These are phyloP conservation scores for Hymenochirus boettgeri DNA, from an alignment of 2,113 vertebrate species.

Conservation along the genomic window DNA sequence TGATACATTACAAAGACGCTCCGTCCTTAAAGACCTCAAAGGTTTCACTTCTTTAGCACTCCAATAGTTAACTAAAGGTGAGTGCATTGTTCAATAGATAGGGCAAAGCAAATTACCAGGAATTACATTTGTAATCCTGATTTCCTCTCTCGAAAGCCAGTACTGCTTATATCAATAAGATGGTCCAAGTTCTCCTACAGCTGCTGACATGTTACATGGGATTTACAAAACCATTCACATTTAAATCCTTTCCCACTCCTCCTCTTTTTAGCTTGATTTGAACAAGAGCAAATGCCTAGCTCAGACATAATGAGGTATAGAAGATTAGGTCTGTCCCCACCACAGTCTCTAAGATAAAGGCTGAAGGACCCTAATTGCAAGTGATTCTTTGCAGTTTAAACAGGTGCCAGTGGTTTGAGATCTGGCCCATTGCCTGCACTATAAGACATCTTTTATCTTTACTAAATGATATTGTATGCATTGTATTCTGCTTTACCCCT, in stretches of 20 bases:
- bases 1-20: too few relatives aligned
- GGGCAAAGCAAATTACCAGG: constrained; percentile 1
- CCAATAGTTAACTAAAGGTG: neutral
- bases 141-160: constrained; percentile 4
- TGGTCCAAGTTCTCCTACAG: constrained; percentile 15
- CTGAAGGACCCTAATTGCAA: constrained; percentile 14
- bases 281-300: constrained; percentile 25
- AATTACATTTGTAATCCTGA: constrained; percentile 10
- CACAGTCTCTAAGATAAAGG: constrained; percentile 11
- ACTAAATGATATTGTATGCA: too few relatives aligned
- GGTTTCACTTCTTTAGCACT: neutral
- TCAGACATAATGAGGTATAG: constrained; percentile 37
- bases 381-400: constrained; percentile 25
- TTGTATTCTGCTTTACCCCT: too few relatives aligned
- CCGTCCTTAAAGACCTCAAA: too few relatives aligned
- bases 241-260: constrained; percentile 28
- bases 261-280: constrained; percentile 24
- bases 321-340: constrained; percentile 37
- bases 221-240: constrained; percentile 33
- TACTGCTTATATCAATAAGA: constrained; percentile 20
- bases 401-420: neutral
- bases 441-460: neutral
- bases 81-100: neutral
- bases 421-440: neutral
- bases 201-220: constrained; percentile 36